Conservation (phyloP, 2,113 vertebrate genomes). For the Scartelaos histophorus region DNA sequence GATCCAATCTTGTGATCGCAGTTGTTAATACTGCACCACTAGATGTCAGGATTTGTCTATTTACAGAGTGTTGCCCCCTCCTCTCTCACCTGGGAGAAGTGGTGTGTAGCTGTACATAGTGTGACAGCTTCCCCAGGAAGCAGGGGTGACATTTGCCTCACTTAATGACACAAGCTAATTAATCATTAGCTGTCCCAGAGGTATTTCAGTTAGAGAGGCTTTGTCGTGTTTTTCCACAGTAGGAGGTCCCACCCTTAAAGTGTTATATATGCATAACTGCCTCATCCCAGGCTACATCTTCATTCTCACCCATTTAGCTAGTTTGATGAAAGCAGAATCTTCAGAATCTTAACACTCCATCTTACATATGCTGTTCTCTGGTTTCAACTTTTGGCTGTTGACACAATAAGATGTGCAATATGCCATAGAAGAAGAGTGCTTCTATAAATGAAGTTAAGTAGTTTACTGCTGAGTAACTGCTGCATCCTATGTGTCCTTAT, state of each 20-base stretch:
- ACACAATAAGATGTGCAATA: not conserved
- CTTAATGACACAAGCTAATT: conserved; percentile 98
- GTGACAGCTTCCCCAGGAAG: conserved; percentile 89
- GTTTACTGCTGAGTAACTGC: not conserved
- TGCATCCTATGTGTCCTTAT: not conserved
- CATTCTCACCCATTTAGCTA: conserved; percentile 73
- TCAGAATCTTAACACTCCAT: conserved; percentile 55
- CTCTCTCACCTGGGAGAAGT: conserved; percentile 66
- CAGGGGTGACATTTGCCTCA: conserved; percentile 95
- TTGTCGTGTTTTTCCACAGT: conserved; percentile 86
- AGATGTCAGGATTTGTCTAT: conserved; percentile 88
- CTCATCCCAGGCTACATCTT: conserved; percentile 78
- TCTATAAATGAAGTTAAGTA: not conserved
- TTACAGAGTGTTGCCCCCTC: conserved; percentile 55
- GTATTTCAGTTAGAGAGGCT: conserved; percentile 89
- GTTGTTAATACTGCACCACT: conserved; percentile 74
- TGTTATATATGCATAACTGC: conserved; percentile 83
- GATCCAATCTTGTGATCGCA: not conserved
- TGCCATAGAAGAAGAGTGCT: not conserved
- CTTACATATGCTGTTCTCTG: conserved; percentile 57
- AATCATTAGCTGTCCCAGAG: conserved; percentile 98
- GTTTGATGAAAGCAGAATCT: conserved; percentile 68
- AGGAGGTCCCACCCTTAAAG: conserved; percentile 86
- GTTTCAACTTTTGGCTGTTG: conserved; percentile 22
- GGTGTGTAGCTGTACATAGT: conserved; percentile 75